Conservation (phyloP, 2,797 vertebrate species). For the Pantherophis vulpinus region DNA sequence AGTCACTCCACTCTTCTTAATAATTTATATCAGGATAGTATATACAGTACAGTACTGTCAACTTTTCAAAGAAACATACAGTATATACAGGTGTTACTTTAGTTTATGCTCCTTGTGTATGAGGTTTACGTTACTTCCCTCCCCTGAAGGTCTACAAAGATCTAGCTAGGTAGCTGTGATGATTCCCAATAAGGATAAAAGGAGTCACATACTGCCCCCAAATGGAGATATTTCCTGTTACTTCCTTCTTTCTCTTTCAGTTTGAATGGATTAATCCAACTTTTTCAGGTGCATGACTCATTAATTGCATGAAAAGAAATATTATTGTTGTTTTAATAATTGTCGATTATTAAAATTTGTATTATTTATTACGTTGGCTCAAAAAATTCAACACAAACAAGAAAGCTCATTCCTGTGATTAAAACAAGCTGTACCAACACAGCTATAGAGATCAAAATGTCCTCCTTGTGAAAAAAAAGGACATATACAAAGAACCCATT, state of each 20-base stretch:
- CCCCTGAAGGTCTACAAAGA: neutral
- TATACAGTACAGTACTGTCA: neutral
- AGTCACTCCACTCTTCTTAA: neutral
- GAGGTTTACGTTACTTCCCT: neutral
- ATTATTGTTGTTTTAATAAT: neutral
- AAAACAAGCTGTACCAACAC: neutral
- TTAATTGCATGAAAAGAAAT: neutral
- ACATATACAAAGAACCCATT: neutral
- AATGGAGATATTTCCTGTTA: neutral
- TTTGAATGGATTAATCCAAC: neutral
- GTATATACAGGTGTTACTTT: neutral
- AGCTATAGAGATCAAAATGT: neutral
- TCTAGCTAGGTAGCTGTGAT: neutral
- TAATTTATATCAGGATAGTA: neutral
- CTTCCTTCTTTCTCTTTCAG: neutral
- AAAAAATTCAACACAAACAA: neutral
- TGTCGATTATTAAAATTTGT: neutral
- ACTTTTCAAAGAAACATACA: neutral
- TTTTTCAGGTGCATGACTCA: neutral
- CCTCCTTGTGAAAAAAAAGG: neutral
- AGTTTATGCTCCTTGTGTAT: neutral
- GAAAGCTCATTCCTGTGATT: neutral
- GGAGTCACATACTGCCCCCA: neutral
- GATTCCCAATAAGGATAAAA: neutral
- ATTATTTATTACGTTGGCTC: neutral